phyloP scores from a whole-genome alignment of 2,888 invertebrate genomes.

The Microchrysa polita region DNA sequence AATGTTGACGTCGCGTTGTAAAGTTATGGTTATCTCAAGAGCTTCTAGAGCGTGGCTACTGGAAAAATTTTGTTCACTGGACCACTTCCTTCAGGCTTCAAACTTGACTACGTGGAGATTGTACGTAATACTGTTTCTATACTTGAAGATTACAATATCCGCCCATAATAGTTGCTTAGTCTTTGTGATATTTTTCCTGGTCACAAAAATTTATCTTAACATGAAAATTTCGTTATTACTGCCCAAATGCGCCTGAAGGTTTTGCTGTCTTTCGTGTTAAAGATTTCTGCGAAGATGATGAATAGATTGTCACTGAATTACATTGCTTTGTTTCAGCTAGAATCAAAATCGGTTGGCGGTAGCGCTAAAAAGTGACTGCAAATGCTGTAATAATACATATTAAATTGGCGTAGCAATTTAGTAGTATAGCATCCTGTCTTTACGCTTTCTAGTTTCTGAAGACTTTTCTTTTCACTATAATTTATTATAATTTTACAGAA shows the following conservation, averaged over 20 bases:
- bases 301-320: not conserved
- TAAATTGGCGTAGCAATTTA: too few relatives aligned
- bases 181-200: not conserved
- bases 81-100: conserved; percentile 8
- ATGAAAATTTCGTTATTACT: conserved; percentile 28
- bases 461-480: too few relatives aligned
- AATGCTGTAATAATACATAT: too few relatives aligned
- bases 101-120: not conserved
- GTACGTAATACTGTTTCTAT: not conserved
- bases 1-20: not conserved
- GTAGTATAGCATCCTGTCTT: too few relatives aligned
- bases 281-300: not conserved
- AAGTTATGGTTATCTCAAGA: conserved; percentile 17
- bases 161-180: not conserved
- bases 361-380: not conserved
- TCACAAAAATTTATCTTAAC: conserved; percentile 9
- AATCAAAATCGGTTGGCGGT: not conserved
- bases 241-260: conserved; percentile 13
- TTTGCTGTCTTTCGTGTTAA: conserved; percentile 8
- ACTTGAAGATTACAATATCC: conserved; percentile 15
- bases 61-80: conserved; percentile 37
- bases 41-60: conserved; percentile 40
- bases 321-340: too few relatives aligned
- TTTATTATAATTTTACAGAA: too few relatives aligned
- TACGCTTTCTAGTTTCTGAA: too few relatives aligned